phyloP scores from a whole-genome alignment of 2,888 invertebrate genomes.

The Gordius sp. region DNA sequence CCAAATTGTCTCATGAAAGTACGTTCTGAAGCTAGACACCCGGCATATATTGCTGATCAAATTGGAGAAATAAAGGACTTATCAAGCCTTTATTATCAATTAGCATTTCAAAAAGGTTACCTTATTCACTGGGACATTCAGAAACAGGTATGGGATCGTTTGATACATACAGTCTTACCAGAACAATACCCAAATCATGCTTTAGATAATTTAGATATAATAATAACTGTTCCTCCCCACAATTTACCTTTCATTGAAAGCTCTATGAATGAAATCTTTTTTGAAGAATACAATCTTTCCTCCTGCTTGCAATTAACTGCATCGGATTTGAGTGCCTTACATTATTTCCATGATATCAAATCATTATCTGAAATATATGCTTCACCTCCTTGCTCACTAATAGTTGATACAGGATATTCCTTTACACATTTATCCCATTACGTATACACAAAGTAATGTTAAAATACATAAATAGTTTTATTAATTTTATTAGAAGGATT shows the following conservation, averaged over 20 bases:
- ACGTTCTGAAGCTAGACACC: constrained; percentile 57
- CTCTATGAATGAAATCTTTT: constrained; percentile 73
- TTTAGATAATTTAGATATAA: constrained; percentile 42
- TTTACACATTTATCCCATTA: constrained; percentile 80
- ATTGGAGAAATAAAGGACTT: constrained; percentile 84
- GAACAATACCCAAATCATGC: constrained; percentile 22
- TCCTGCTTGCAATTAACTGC: constrained; percentile 33
- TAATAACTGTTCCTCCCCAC: constrained; percentile 73
- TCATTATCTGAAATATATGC: not conserved
- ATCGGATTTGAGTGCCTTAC: not conserved
- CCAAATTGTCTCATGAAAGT: constrained; percentile 95
- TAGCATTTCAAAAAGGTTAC: constrained; percentile 73
- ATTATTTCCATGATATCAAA: not conserved
- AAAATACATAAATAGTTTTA: no score
- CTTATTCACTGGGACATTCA: constrained; percentile 82
- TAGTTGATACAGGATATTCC: constrained; percentile 80
- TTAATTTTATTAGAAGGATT: no score
- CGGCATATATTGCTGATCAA: constrained; percentile 73
- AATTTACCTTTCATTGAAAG: constrained; percentile 76
- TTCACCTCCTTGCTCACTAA: constrained; percentile 41
- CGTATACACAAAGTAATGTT: no score
- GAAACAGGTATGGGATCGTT: constrained; percentile 70
- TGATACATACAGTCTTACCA: constrained; percentile 47
- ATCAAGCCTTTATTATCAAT: constrained; percentile 66
- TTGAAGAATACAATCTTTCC: constrained; percentile 79